phyloP scores from a whole-genome alignment of 2,888 invertebrate species.

The Tenthredo notha region DNA sequence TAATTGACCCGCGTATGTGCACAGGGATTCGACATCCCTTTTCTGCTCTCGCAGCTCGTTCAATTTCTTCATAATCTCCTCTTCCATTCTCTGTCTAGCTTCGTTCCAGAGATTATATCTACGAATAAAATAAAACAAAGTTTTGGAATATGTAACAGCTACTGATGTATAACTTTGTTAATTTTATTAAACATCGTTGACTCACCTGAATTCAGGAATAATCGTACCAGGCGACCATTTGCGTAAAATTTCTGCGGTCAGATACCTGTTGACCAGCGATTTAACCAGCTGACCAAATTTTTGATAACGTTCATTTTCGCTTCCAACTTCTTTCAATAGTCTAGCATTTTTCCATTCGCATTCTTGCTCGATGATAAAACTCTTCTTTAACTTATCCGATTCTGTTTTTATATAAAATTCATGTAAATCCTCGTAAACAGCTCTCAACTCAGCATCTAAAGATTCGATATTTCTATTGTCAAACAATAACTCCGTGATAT shows the following conservation, averaged over 20 bases:
- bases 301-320: constrained; percentile 14
- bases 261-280: constrained; percentile 17
- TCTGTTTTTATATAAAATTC: constrained; percentile 37
- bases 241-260: constrained; percentile 17
- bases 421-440: constrained; percentile 33
- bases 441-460: constrained; percentile 34
- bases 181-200: not conserved
- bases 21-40: constrained; percentile 33
- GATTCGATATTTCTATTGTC: constrained; percentile 41
- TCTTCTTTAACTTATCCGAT: constrained; percentile 25
- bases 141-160: not conserved
- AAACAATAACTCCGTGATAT: not conserved
- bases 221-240: constrained; percentile 30
- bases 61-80: constrained; percentile 6
- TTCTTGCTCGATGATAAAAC: constrained; percentile 41
- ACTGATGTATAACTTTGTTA: not conserved
- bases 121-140: not conserved
- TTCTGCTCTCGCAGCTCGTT: not conserved
- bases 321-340: constrained; percentile 14
- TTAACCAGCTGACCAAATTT: constrained; percentile 39
- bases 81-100: constrained; percentile 24
- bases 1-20: constrained; percentile 20
- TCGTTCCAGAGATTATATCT: constrained; percentile 40
- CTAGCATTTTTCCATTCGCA: constrained; percentile 42
- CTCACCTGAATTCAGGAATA: constrained; percentile 26